Conservation (phyloP, 2,797 vertebrate genomes). For the Macrochelys suwanniensis region DNA sequence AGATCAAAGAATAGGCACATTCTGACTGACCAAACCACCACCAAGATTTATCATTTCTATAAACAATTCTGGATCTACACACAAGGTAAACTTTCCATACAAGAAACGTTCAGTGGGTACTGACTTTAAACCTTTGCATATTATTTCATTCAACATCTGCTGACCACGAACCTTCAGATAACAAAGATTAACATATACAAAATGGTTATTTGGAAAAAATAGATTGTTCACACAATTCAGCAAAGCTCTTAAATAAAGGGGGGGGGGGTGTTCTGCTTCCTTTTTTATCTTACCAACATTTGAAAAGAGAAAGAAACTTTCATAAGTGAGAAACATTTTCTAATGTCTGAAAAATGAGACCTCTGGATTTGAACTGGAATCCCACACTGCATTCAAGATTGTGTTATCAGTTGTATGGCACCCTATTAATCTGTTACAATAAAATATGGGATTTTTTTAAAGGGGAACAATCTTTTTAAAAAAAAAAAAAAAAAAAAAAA, state of each 20-base stretch:
- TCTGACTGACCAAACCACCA: background rate
- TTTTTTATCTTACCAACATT: conserved; percentile 39
- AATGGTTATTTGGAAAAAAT: conserved; percentile 71
- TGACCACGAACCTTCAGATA: conserved; percentile 77
- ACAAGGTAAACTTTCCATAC: conserved; percentile 52
- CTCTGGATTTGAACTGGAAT: conserved; percentile 69
- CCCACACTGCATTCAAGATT: conserved; percentile 63
- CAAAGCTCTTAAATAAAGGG: conserved; percentile 59
- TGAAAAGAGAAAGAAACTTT: conserved; percentile 11
- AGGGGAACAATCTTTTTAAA: conserved; percentile 50
- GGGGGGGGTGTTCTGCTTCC: conserved; percentile 21
- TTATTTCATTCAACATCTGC: conserved; percentile 69
- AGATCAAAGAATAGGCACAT: background rate
- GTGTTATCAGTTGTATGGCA: conserved; percentile 48
- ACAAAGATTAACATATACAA: conserved; percentile 79
- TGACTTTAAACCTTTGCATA: conserved; percentile 64
- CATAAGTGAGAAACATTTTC: conserved; percentile 42
- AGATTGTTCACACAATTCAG: conserved; percentile 72
- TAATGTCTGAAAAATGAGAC: conserved; percentile 71
- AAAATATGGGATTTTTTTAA: conserved; percentile 62
- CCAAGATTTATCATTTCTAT: conserved; percentile 2
- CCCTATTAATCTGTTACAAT: conserved; percentile 68
- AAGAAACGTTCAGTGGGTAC: conserved; percentile 27
- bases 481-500: conserved; percentile 39
- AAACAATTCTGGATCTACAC: conserved; percentile 12